phyloP scores from a whole-genome alignment of 2,797 vertebrate genomes.

The Argya squamiceps region DNA sequence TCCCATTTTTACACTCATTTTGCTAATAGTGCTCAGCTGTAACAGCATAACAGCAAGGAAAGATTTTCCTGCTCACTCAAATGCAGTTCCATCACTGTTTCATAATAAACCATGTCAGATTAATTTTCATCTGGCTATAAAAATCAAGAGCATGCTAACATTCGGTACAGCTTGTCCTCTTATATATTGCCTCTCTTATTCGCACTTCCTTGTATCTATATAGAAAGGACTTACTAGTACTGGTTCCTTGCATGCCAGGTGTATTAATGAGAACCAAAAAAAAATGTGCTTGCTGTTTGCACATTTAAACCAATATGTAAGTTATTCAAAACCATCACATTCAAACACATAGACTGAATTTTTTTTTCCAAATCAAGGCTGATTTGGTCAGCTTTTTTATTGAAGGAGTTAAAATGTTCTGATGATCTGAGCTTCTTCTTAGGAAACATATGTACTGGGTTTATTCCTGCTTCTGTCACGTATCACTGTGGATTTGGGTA shows the following conservation, averaged over 20 bases:
- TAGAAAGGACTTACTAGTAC: neutral
- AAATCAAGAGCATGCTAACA: neutral
- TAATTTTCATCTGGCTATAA: neutral
- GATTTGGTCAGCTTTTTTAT: neutral
- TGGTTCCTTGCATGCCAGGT: neutral
- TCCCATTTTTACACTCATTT: neutral
- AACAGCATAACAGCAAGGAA: neutral
- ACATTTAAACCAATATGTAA: neutral
- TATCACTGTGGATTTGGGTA: neutral
- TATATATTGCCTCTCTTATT: neutral
- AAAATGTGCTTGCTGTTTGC: neutral
- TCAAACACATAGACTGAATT: neutral
- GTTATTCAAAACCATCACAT: neutral
- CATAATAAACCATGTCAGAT: constrained; percentile 23
- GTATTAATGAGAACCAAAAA: neutral
- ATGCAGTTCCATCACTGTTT: neutral
- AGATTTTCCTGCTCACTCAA: neutral
- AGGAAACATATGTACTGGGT: accelerated
- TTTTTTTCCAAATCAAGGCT: neutral
- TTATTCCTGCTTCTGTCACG: neutral
- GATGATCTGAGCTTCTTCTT: neutral
- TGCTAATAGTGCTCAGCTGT: neutral
- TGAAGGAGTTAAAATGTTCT: neutral
- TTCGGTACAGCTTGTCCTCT: neutral
- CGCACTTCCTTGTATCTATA: neutral